These are phyloP conservation scores for Atlantisia rogersi DNA, from an alignment of 2,113 vertebrate species.

Conservation along the genomic window DNA sequence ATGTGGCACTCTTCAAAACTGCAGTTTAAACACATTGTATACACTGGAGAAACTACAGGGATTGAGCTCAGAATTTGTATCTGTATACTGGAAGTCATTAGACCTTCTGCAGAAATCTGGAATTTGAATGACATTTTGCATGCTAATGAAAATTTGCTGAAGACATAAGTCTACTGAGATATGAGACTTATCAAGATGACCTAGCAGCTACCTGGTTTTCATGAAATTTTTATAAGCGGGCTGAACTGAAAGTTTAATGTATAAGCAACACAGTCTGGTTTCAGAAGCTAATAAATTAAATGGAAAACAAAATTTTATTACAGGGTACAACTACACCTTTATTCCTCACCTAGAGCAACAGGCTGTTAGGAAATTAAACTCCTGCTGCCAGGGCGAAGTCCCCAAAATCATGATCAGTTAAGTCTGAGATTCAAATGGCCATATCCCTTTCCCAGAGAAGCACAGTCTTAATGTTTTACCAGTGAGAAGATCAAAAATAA, in stretches of 20 bases:
- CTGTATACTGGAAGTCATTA: conserved; percentile 22
- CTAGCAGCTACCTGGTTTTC: neutral
- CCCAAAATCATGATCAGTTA: neutral
- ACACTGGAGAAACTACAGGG: neutral
- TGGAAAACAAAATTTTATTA: neutral
- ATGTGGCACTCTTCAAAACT: neutral
- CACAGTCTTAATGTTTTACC: neutral
- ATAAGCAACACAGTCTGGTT: neutral
- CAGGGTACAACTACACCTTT: neutral
- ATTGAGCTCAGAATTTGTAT: neutral
- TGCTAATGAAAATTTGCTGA: neutral
- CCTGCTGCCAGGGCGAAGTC: neutral
- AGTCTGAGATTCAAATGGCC: neutral
- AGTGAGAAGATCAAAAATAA: neutral
- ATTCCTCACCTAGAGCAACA: neutral
- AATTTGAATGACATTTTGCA: conserved; percentile 22
- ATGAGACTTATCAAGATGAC: conserved; percentile 15
- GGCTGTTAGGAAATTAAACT: neutral
- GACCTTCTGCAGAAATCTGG: neutral
- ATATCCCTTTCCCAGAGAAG: neutral
- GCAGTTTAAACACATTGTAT: neutral
- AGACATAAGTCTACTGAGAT: neutral
- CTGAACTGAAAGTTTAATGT: neutral
- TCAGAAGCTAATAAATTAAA: neutral
- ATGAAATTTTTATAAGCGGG: neutral